Base-by-base conservation (phyloP, 1,140 invertebrate genomes). In the Druon quercuslanigerum region DNA sequence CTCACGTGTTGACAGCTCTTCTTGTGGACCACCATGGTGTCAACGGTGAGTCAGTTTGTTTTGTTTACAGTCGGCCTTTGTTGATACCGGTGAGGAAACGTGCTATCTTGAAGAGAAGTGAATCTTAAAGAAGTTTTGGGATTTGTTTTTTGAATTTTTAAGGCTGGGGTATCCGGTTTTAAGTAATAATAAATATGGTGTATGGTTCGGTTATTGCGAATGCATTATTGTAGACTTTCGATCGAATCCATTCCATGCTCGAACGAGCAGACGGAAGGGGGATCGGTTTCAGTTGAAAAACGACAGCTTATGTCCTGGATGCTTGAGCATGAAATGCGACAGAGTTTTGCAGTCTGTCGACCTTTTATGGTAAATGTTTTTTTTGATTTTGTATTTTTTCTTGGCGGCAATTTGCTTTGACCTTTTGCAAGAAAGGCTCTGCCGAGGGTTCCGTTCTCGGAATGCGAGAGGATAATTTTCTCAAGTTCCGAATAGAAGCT, bases 1-100 rank as follows among this genome's bases (percentile, higher is more conserved):
- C 92, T 51, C 91, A 92, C 82, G 87, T 93, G 75, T 88, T 93
- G 71, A 92, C 92, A 80, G 90, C 92, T 86, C 87, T 93, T 77
- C 85, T 90, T 46, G 85, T 89, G 46, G 85, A 89, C 71, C 87
- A 87, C 51, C 85, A 88, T 73, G 86, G 85, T 50, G 79, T 86
- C 57, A 76, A 77, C 40, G 75, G 87, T 87, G 73, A 80, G 74
- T 79, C 50, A n/a, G 3, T 25, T 52, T 19, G 60, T 73, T 73
- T 74, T 78, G 17, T 73, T 71, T 72, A 46, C 14, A 40, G 8
- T 66, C 14, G 56, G 11, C 72, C 60, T 71, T 71, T 71, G 16
- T 14, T 70, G 14, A 74, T 57, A 74, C 73, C 56, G 20, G 19
- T 57, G 33, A 16, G 25, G 54, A 46, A 57, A 57, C 7, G 33